Evolutionary conservation across 2,113 vertebrate species (phyloP).

Genomic region (Vicugna pacos): DNA sequence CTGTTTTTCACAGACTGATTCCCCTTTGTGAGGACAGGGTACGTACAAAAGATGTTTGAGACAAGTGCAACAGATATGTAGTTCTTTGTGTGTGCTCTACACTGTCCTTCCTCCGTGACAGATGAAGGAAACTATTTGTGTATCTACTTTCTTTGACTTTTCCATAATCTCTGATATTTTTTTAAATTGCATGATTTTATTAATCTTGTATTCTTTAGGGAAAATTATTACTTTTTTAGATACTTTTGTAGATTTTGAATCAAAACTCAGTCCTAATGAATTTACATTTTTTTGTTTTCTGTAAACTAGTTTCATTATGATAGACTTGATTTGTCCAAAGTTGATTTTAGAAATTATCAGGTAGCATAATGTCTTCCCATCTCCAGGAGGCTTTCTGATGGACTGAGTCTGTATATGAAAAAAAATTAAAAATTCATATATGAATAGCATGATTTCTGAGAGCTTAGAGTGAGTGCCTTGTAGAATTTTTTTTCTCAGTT

Average conservation of each 20-base stretch:
- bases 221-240: conserved; percentile 73
- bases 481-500: conserved; percentile 51
- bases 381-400: conserved; percentile 59
- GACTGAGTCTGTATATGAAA: conserved; percentile 62
- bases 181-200: conserved; percentile 75
- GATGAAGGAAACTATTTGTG: conserved; percentile 41
- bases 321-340: conserved; percentile 50
- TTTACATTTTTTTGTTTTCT: conserved; percentile 66
- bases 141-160: conserved; percentile 72
- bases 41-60: neutral
- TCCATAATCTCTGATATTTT: conserved; percentile 60
- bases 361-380: conserved; percentile 64
- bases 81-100: neutral
- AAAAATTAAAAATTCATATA: conserved; percentile 1
- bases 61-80: neutral
- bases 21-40: neutral
- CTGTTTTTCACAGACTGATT: neutral
- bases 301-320: conserved; percentile 42
- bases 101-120: neutral
- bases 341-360: conserved; percentile 61
- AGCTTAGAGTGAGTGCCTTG: conserved; percentile 82
- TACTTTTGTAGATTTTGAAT: conserved; percentile 80
- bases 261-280: conserved; percentile 71
- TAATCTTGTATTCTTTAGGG: conserved; percentile 68
- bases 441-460: conserved; percentile 67